These are phyloP conservation scores for Amblyornis subalaris DNA, from an alignment of 2,113 vertebrate genomes.

Conservation along the genomic window DNA sequence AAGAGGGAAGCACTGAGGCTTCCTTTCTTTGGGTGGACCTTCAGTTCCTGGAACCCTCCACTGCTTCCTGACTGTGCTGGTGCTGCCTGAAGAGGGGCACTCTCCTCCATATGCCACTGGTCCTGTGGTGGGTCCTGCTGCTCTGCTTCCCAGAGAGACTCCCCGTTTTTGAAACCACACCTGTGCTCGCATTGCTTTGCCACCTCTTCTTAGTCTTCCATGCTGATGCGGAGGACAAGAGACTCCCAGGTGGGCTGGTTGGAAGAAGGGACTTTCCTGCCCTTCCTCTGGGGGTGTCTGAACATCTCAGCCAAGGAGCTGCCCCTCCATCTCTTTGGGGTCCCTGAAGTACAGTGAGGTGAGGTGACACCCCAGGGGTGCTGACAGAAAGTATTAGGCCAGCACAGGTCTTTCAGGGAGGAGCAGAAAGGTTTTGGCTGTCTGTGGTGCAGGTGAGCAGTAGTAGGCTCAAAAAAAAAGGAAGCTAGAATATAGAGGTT, in stretches of 20 bases:
- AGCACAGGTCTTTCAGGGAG: not conserved
- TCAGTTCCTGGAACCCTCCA: not conserved
- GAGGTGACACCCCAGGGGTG: not conserved
- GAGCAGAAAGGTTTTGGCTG: not conserved
- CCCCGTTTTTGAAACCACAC: not conserved
- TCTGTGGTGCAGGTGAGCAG: not conserved
- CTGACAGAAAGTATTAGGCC: not conserved
- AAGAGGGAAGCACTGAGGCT: not conserved
- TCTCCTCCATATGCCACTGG: rapidly evolving
- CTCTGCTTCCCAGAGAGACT: not conserved
- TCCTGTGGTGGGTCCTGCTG: not conserved
- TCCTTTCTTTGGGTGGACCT: not conserved
- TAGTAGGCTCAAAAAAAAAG: not conserved
- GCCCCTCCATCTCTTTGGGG: not conserved
- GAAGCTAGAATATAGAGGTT: not conserved
- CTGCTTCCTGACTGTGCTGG: not conserved
- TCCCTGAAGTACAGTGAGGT: not conserved
- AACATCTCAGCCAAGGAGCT: not conserved
- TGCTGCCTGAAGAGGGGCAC: not conserved
- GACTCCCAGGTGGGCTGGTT: not conserved
- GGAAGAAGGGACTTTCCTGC: not conserved
- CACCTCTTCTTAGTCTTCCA: not conserved
- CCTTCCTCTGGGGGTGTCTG: not conserved
- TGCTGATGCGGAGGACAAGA: rapidly evolving
- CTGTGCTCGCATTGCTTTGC: rapidly evolving